These are phyloP conservation scores for Andrena praecox DNA, from an alignment of 2,888 invertebrate species.

Conservation along the genomic window DNA sequence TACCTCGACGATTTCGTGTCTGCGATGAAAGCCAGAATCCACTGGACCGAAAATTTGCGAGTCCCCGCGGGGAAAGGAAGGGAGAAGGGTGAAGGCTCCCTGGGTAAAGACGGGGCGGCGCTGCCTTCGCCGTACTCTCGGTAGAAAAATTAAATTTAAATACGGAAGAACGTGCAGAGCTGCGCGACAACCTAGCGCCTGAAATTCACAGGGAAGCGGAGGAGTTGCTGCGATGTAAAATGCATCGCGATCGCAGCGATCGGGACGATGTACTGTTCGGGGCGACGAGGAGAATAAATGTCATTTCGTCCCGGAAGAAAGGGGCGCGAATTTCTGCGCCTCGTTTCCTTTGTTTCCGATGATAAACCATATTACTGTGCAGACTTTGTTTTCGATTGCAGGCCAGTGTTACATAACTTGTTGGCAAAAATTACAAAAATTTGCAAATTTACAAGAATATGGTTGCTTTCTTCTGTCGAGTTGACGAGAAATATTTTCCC, in stretches of 20 bases:
- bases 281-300: constrained; percentile 9
- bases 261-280: constrained; percentile 21
- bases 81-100: constrained; percentile 1
- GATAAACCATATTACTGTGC: background rate
- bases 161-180: constrained; percentile 22
- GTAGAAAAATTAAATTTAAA: constrained; percentile 52
- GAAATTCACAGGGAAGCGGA: background rate
- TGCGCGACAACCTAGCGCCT: constrained; percentile 5
- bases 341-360: background rate
- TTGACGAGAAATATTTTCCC: no score
- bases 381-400: background rate
- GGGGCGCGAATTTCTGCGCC: background rate
- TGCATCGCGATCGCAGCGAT: constrained; percentile 18
- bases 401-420: background rate
- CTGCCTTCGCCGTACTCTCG: constrained; percentile 15
- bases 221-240: constrained; percentile 10
- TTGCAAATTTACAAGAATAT: no score
- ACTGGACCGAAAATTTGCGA: background rate
- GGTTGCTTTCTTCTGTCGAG: no score
- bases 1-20: background rate
- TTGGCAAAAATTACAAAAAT: background rate
- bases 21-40: background rate
- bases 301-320: constrained; percentile 13
- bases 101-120: constrained; percentile 19
- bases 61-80: background rate